A percentile compares a stretch with the other conserved stretches of the same genome.
Evolutionary conservation across 2,888 invertebrate species (phyloP).

Genomic region (Drosophila macrospina): DNA sequence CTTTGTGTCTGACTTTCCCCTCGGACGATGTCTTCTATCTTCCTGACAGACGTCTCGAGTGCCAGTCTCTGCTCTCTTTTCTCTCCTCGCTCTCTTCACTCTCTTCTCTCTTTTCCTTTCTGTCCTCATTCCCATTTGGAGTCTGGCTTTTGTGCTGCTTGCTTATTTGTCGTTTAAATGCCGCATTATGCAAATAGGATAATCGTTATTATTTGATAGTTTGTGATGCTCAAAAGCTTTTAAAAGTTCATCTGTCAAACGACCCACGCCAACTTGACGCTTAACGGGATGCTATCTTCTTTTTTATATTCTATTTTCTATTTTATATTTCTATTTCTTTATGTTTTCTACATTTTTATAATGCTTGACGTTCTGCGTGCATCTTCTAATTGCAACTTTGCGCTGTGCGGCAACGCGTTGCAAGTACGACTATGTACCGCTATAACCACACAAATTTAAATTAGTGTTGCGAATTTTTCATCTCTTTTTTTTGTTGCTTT

Average conservation of each 20-base stretch:
- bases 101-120: slow-evolving; percentile 4
- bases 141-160: slow-evolving; percentile 56
- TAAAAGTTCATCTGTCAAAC: slow-evolving; percentile 60
- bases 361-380: not conserved
- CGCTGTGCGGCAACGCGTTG: slow-evolving; percentile 9
- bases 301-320: too few species aligned
- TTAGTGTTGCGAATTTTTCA: slow-evolving; percentile 11
- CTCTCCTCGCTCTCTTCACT: not conserved
- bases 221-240: slow-evolving; percentile 77
- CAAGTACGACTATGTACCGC: not conserved
- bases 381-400: slow-evolving; percentile 64
- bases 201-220: slow-evolving; percentile 81
- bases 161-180: slow-evolving; percentile 78
- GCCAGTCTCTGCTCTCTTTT: slow-evolving; percentile 42
- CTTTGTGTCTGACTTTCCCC: slow-evolving; percentile 30
- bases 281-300: slow-evolving; percentile 1
- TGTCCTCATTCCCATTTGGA: slow-evolving; percentile 36
- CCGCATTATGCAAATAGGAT: slow-evolving; percentile 79
- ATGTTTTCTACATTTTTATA: not conserved
- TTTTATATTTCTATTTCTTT: too few species aligned
- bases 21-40: slow-evolving; percentile 47
- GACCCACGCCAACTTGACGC: slow-evolving; percentile 6
- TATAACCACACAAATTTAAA: slow-evolving; percentile 52
- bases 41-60: slow-evolving; percentile 75
- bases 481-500: not conserved